Evolutionary conservation across 2,113 vertebrate genomes (phyloP).

Genomic region (Gracilinanus agilis): DNA sequence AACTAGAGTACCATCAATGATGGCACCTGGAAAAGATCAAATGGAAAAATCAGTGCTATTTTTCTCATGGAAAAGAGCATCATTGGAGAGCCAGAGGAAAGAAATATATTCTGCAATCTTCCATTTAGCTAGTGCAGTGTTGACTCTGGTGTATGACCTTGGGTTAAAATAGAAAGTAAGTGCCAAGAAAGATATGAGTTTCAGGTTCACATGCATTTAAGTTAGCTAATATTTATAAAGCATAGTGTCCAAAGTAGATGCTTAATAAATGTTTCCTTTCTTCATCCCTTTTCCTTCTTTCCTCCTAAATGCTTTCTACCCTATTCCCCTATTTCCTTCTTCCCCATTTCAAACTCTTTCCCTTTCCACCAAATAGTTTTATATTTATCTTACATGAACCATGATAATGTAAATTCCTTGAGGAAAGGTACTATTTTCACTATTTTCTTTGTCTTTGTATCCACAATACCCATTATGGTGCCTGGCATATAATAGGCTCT

Average conservation of each 20-base stretch:
- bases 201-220: background rate
- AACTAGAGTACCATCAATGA: background rate
- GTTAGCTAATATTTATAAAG: background rate
- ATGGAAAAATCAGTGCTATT: slow-evolving; percentile 27
- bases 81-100: background rate
- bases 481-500: too few relatives aligned
- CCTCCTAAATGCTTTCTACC: background rate
- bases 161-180: background rate
- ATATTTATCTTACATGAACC: too few relatives aligned
- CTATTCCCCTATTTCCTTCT: background rate
- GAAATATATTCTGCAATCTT: background rate
- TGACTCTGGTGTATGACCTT: background rate
- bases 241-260: background rate
- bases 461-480: too few relatives aligned
- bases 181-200: background rate
- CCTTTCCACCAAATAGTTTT: too few relatives aligned
- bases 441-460: too few relatives aligned
- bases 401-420: too few relatives aligned
- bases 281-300: background rate
- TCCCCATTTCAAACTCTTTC: too few relatives aligned
- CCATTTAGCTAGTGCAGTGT: background rate
- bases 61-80: background rate
- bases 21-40: background rate
- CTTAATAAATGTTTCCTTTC: background rate
- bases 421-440: too few relatives aligned